These are phyloP conservation scores for Bombus waltoni DNA, from an alignment of 1,140 invertebrate species.

Conservation along the genomic window DNA sequence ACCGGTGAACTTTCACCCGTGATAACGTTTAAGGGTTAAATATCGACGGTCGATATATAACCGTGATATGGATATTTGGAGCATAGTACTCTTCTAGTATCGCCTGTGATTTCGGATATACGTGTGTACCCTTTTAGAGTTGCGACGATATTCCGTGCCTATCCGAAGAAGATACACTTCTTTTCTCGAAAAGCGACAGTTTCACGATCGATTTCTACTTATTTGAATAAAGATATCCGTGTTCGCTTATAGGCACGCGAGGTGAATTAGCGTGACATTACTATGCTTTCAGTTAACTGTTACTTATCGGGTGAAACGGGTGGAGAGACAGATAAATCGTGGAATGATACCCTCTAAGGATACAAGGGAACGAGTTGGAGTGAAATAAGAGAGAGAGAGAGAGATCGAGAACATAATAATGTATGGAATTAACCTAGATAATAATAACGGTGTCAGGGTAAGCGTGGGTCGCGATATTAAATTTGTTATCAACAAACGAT, in stretches of 20 bases:
- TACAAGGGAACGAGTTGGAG: background rate
- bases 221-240: conserved; percentile 28
- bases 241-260: background rate
- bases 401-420: background rate
- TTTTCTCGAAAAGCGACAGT: conserved; percentile 19
- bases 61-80: too few relatives aligned
- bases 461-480: background rate
- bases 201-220: conserved; percentile 33
- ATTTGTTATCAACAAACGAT: background rate
- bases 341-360: too few relatives aligned
- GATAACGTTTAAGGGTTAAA: background rate
- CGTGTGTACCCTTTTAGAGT: too few relatives aligned
- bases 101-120: background rate
- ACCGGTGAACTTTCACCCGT: background rate
- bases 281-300: background rate
- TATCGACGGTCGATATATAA: conserved; percentile 42
- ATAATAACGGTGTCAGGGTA: background rate
- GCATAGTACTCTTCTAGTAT: too few relatives aligned
- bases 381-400: too few relatives aligned
- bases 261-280: conserved; percentile 2
- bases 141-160: background rate
- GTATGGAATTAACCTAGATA: conserved; percentile 5
- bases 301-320: conserved; percentile 12
- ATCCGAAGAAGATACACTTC: background rate
- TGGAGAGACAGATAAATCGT: background rate